These are phyloP conservation scores for Mormyrus lacerda DNA, from an alignment of 2,113 vertebrate species.

Conservation along the genomic window DNA sequence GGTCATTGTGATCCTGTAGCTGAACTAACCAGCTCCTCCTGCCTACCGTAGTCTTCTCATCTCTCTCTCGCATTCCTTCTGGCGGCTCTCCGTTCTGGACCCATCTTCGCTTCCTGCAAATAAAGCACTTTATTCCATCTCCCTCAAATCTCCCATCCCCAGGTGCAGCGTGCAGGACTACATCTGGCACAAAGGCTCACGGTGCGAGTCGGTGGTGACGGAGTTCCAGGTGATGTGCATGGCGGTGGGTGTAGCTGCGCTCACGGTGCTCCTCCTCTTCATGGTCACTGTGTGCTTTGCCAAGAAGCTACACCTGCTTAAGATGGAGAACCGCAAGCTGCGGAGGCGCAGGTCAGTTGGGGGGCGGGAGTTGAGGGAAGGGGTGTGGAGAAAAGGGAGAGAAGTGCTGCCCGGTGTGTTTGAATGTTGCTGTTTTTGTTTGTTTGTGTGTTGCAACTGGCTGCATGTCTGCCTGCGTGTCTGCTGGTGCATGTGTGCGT, in stretches of 20 bases:
- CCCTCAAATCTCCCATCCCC: background rate
- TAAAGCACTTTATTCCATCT: conserved; percentile 37
- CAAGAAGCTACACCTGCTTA: conserved; percentile 96
- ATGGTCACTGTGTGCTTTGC: conserved; percentile 97
- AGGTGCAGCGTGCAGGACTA: conserved; percentile 97
- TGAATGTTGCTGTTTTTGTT: background rate
- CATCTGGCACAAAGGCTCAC: conserved; percentile 94
- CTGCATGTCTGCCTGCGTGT: background rate
- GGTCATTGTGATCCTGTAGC: background rate
- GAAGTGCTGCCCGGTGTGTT: background rate
- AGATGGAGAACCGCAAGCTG: conserved; percentile 92
- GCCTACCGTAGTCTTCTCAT: conserved; percentile 6
- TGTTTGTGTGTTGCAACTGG: background rate
- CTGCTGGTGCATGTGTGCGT: background rate
- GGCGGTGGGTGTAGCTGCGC: conserved; percentile 79
- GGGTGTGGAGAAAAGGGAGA: background rate
- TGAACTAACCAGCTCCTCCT: background rate
- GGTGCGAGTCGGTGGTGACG: conserved; percentile 90
- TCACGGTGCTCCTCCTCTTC: conserved; percentile 90
- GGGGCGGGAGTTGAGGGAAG: background rate
- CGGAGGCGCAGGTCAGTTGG: conserved; percentile 84
- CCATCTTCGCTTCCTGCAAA: background rate
- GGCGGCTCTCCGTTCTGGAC: background rate
- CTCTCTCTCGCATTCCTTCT: conserved; percentile 11
- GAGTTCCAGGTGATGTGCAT: conserved; percentile 98